phyloP scores from a whole-genome alignment of 2,888 invertebrate genomes.

The Rhamnusium bicolor region DNA sequence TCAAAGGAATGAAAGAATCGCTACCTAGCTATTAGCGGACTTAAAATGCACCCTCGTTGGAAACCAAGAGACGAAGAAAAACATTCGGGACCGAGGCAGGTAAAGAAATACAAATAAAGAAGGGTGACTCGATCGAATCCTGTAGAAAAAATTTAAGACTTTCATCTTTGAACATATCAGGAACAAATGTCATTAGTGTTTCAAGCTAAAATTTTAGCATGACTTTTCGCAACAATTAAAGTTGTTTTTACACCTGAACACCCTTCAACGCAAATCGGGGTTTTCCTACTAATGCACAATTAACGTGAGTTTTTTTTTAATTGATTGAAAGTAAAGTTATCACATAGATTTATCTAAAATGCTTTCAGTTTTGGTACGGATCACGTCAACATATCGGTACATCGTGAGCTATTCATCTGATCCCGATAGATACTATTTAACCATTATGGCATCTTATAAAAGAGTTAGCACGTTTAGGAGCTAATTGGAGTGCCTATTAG shows the following conservation, averaged over 20 bases:
- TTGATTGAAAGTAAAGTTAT: conserved; percentile 42
- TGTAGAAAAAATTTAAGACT: background rate
- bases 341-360: conserved; percentile 45
- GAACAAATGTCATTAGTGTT: background rate
- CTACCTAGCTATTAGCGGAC: conserved; percentile 29
- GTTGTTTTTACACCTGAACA: background rate
- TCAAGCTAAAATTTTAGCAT: background rate
- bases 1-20: conserved; percentile 17
- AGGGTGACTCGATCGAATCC: background rate
- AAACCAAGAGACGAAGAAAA: background rate
- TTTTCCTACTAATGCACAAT: background rate
- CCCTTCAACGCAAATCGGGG: too few species aligned
- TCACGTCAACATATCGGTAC: conserved; percentile 39
- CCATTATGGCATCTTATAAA: conserved; percentile 50
- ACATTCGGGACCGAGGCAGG: conserved; percentile 20
- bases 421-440: conserved; percentile 45
- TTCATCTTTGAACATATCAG: background rate
- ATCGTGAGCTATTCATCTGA: conserved; percentile 49
- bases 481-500: conserved; percentile 53
- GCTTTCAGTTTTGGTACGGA: conserved; percentile 43
- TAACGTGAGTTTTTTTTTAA: conserved; percentile 21
- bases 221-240: background rate
- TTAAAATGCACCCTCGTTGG: conserved; percentile 14
- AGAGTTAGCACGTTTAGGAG: conserved; percentile 50
- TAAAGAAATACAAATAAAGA: conserved; percentile 32